A percentile compares a stretch with the other conserved stretches of the same genome.
Conservation (phyloP, 2,113 vertebrate species). For the Engystomops pustulosus region DNA sequence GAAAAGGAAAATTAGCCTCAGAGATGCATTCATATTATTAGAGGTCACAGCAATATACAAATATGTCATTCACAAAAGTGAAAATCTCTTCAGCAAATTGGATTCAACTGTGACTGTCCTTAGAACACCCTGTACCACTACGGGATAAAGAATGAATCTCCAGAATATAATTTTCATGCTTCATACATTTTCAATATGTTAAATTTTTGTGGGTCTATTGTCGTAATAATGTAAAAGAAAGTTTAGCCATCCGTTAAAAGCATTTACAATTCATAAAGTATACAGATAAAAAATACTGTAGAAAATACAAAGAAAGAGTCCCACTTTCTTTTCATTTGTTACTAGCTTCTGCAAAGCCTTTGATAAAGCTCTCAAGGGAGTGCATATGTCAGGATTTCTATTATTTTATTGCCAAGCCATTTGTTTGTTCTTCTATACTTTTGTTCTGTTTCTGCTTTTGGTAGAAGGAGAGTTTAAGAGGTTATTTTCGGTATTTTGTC, state of each 20-base stretch:
- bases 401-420: slow-evolving; percentile 26
- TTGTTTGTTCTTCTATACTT: slow-evolving; percentile 36
- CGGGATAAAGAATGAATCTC: background rate
- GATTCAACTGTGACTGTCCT: background rate
- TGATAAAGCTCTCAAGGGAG: slow-evolving; percentile 30
- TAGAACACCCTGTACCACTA: background rate
- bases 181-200: background rate
- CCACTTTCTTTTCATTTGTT: slow-evolving; percentile 32
- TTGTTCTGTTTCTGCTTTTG: slow-evolving; percentile 22
- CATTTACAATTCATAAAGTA: slow-evolving; percentile 30
- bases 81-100: background rate
- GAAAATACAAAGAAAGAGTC: slow-evolving; percentile 4
- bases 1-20: too few species aligned
- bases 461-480: slow-evolving; percentile 11
- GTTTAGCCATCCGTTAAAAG: background rate
- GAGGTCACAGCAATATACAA: background rate
- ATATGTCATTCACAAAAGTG: background rate
- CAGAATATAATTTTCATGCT: background rate
- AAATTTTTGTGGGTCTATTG: background rate
- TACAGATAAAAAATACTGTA: slow-evolving; percentile 11
- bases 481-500: slow-evolving; percentile 5
- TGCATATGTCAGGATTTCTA: slow-evolving; percentile 42
- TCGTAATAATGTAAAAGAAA: slow-evolving; percentile 9
- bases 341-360: slow-evolving; percentile 30
- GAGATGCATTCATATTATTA: too few species aligned